Base-by-base conservation (phyloP, 1,140 invertebrate genomes). In the Penaeus chinensis region DNA sequence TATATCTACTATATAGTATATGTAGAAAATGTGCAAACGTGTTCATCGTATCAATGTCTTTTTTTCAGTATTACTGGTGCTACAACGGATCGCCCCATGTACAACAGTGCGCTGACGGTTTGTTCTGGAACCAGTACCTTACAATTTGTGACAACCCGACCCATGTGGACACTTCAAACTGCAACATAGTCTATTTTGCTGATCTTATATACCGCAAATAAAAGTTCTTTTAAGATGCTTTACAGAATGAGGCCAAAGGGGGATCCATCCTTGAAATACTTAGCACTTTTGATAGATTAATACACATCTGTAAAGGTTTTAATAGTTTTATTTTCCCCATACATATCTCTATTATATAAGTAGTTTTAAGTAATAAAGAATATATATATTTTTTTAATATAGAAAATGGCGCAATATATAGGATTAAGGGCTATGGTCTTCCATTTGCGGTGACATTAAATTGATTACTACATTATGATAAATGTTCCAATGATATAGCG, bases 71-170 rank as follows among this genome's bases (percentile, higher is more conserved):
- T 84, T 89, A 88, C 71, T 82, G 85, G 62, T 90, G 90, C 81
- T 79, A 85, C 76, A 66, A 83, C 22, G 89, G 89, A 18, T 82
- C 81, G 22, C 89, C 80, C 11, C 78, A 88, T 20, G 22, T 66
- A 37, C 76, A 90, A 61, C 76, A 84, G 71, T 95, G 95, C 89
- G 90, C 92, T 0, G 93, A 94, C 82, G 94, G 94, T 89, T 92
- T 94, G 10, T 93, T 93, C 89, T 95, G 94, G 90, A 93, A 94
- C 85, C 92, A 94, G 82, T 90, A 91, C 5, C 94, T 89, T 18
- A 91, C 93, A 91, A 92, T 92, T 19, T 93, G 92, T 84, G 91
- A 92, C 19, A 0, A 22, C 7, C 85, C 85, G 3, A 32, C 37
- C 61, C 66, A 87, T 27, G 89, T 89, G 7, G 89, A 87, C 81